These are phyloP conservation scores for Lasius platythorax DNA, from an alignment of 2,888 invertebrate species.

Conservation along the genomic window DNA sequence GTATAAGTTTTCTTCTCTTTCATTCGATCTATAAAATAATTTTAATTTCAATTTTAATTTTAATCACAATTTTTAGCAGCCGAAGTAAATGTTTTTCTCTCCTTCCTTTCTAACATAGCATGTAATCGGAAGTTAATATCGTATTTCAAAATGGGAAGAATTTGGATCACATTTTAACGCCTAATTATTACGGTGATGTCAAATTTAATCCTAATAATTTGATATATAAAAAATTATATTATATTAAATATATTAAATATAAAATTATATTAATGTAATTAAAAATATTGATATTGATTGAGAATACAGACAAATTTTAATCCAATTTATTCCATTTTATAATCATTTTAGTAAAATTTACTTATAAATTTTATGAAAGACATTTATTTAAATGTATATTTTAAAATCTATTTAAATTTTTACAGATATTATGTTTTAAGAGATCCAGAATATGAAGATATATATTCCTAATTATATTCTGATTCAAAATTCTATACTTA, in stretches of 20 bases:
- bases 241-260: too few species aligned
- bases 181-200: not conserved
- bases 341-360: not conserved
- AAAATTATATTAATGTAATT: not conserved
- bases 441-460: not conserved
- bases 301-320: not conserved
- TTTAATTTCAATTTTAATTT: too few species aligned
- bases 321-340: not conserved
- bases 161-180: not conserved
- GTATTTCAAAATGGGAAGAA: constrained; percentile 53
- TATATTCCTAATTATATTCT: not conserved
- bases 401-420: not conserved
- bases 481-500: not conserved
- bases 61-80: not conserved
- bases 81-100: constrained; percentile 8
- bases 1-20: not conserved
- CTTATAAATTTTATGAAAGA: not conserved
- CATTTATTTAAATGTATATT: not conserved
- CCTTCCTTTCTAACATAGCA: constrained; percentile 36
- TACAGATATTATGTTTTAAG: not conserved
- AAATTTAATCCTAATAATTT: not conserved
- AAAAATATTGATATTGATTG: not conserved
- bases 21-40: not conserved
- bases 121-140: constrained; percentile 59
- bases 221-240: not conserved